A percentile compares a stretch with the other conserved stretches of the same genome.
These are phyloP conservation scores for Formicarius rufipectus DNA, from an alignment of 2,113 vertebrate species.

Conservation along the genomic window DNA sequence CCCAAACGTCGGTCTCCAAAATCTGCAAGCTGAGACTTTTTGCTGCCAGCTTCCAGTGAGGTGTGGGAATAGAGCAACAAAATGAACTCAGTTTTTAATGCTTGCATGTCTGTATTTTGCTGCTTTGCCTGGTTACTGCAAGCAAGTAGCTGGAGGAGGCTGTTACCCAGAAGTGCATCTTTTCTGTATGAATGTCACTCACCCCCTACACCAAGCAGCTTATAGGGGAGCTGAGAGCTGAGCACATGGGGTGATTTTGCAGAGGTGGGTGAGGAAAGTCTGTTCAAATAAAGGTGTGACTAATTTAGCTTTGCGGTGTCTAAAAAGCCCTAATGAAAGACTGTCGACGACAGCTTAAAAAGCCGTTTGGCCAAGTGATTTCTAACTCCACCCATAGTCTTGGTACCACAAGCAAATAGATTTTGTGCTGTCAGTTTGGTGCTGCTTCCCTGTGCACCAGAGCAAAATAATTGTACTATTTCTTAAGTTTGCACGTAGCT, in stretches of 20 bases:
- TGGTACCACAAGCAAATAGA: neutral
- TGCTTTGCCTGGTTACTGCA: neutral
- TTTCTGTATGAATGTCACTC: accelerated
- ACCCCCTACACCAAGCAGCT: accelerated
- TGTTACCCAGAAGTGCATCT: accelerated
- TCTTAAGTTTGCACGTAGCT: neutral
- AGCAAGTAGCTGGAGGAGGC: neutral
- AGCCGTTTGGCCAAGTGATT: neutral
- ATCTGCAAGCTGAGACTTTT: constrained; percentile 11
- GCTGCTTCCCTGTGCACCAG: neutral
- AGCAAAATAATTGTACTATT: neutral
- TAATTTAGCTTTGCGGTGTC: neutral
- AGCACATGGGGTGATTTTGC: neutral
- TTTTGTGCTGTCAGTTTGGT: neutral
- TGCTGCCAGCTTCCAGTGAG: neutral
- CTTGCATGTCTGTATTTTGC: neutral
- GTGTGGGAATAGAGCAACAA: neutral
- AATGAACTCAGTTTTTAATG: neutral
- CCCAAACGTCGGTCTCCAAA: neutral
- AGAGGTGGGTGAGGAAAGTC: constrained; percentile 37
- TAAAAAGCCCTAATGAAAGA: constrained; percentile 35
- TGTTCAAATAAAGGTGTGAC: constrained; percentile 49
- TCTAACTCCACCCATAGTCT: neutral
- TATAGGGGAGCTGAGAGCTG: neutral
- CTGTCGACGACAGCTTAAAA: neutral